phyloP scores from a whole-genome alignment of 2,888 invertebrate species.

The Baccha elongata region DNA sequence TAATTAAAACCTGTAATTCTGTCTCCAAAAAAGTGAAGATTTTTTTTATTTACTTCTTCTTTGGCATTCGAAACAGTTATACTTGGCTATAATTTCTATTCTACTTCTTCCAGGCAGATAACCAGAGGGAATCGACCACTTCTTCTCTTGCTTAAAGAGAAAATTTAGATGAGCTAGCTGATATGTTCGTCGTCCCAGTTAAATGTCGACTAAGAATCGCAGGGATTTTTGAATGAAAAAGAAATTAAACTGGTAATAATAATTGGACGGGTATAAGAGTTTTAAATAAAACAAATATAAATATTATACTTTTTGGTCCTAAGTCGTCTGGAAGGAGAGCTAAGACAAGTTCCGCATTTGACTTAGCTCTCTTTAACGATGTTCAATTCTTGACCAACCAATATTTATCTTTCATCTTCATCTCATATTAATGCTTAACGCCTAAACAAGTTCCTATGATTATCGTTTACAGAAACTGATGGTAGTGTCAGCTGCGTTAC shows the following conservation, averaged over 20 bases:
- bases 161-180: slow-evolving; percentile 47
- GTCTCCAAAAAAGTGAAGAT: slow-evolving; percentile 45
- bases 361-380: slow-evolving; percentile 57
- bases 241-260: slow-evolving; percentile 67
- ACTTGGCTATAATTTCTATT: slow-evolving; percentile 65
- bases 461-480: slow-evolving; percentile 70
- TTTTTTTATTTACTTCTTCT: slow-evolving; percentile 62
- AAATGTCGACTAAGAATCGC: slow-evolving; percentile 35
- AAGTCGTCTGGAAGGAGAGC: slow-evolving; percentile 49
- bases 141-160: slow-evolving; percentile 12
- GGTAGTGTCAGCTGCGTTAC: slow-evolving; percentile 66
- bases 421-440: slow-evolving; percentile 1
- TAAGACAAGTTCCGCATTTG: slow-evolving; percentile 54
- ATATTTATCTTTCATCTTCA: slow-evolving; percentile 24
- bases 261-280: slow-evolving; percentile 54
- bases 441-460: slow-evolving; percentile 62
- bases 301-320: slow-evolving; percentile 36
- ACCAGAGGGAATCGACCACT: slow-evolving; percentile 26
- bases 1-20: slow-evolving; percentile 64
- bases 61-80: slow-evolving; percentile 43
- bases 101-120: slow-evolving; percentile 63
- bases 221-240: slow-evolving; percentile 46
- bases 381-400: slow-evolving; percentile 24
- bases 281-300: slow-evolving; percentile 15
- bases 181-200: slow-evolving; percentile 41